Conservation (phyloP, 2,113 vertebrate species). For the Pyxicephalus adspersus region DNA sequence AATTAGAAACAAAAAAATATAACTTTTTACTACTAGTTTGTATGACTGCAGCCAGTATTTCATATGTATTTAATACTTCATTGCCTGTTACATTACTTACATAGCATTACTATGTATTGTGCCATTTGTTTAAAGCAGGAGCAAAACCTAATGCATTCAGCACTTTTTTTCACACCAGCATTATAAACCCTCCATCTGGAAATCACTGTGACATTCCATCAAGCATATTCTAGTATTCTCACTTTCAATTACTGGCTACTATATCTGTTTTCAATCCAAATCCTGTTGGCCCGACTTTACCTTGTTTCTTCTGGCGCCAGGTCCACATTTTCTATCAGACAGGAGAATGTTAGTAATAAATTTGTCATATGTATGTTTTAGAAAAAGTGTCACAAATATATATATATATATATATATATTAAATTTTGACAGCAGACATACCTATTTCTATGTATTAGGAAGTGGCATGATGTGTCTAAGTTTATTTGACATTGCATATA, state of each 20-base stretch:
- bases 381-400: too few relatives aligned
- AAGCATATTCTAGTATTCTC: neutral
- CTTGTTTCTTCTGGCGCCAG: conserved; percentile 15
- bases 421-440: too few relatives aligned
- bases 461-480: too few relatives aligned
- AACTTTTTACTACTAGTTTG: neutral
- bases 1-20: too few relatives aligned
- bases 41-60: neutral
- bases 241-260: conserved; percentile 17
- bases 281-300: neutral
- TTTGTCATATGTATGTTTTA: neutral
- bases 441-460: too few relatives aligned
- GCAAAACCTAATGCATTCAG: neutral
- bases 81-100: too few relatives aligned
- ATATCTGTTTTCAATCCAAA: neutral
- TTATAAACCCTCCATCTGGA: neutral
- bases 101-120: too few relatives aligned
- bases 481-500: too few relatives aligned
- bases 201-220: conserved; percentile 1
- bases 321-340: neutral
- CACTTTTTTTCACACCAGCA: neutral
- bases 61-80: neutral
- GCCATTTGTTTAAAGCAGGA: neutral
- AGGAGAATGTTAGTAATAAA: neutral
- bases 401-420: too few relatives aligned